Evolutionary conservation across 2,797 vertebrate species (phyloP).

Genomic region (Cyprinella venusta): DNA sequence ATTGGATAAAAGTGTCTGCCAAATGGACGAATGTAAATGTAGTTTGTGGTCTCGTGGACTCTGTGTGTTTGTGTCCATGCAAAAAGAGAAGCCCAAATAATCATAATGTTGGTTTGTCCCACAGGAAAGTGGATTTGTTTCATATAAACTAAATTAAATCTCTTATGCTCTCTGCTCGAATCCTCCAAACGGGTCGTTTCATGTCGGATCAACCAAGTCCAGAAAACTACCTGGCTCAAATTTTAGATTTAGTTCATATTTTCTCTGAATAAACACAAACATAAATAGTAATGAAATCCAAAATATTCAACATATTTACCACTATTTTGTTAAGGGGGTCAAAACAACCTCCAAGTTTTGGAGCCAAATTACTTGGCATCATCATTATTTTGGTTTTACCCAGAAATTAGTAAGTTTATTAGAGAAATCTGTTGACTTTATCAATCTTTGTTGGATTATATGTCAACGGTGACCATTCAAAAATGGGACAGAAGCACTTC

Average conservation of each 20-base stretch:
- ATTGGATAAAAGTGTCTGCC: no score
- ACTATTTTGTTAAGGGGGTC: neutral
- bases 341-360: neutral
- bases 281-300: neutral
- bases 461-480: neutral
- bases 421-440: neutral
- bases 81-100: neutral
- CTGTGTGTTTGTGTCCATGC: neutral
- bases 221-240: neutral
- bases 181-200: no score
- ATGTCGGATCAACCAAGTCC: neutral
- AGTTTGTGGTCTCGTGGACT: neutral
- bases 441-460: neutral
- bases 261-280: neutral
- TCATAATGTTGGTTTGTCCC: neutral
- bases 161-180: neutral
- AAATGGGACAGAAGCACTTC: neutral
- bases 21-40: no score
- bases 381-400: neutral
- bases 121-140: neutral
- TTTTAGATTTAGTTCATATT: neutral
- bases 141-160: constrained; percentile 1
- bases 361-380: neutral
- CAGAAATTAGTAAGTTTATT: neutral
- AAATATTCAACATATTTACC: neutral